Evolutionary conservation across 2,888 invertebrate species (phyloP).

Genomic region (Julus scanicus): DNA sequence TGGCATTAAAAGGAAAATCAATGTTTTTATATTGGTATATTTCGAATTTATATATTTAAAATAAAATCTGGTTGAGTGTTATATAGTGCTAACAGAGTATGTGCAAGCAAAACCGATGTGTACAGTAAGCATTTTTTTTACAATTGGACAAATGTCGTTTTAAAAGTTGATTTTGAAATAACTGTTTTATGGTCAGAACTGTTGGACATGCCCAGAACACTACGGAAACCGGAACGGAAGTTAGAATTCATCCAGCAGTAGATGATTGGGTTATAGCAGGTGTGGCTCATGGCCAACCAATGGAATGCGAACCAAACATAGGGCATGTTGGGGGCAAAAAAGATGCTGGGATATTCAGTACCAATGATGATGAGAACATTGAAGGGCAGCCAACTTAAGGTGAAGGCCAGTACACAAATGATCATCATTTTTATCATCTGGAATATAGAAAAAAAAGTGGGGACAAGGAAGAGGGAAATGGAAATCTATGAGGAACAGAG

Average conservation of each 20-base stretch:
- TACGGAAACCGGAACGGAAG: slow-evolving; percentile 71
- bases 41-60: neutral
- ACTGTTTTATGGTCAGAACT: slow-evolving; percentile 52
- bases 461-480: neutral
- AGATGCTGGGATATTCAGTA: slow-evolving; percentile 50
- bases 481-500: slow-evolving; percentile 4
- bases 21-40: neutral
- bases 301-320: slow-evolving; percentile 83
- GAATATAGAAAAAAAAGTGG: slow-evolving; percentile 51
- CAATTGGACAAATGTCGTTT: neutral
- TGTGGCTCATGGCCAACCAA: slow-evolving; percentile 89
- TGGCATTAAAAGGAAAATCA: no score
- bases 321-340: slow-evolving; percentile 72
- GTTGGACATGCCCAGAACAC: neutral
- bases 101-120: neutral
- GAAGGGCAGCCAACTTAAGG: slow-evolving; percentile 86
- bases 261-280: slow-evolving; percentile 88
- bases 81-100: neutral
- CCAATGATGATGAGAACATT: slow-evolving; percentile 65
- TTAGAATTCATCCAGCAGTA: slow-evolving; percentile 89
- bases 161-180: slow-evolving; percentile 22
- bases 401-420: slow-evolving; percentile 84
- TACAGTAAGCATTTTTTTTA: neutral
- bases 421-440: slow-evolving; percentile 96
- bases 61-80: neutral